phyloP scores from a whole-genome alignment of 2,797 vertebrate genomes.

The Miichthys miiuy region DNA sequence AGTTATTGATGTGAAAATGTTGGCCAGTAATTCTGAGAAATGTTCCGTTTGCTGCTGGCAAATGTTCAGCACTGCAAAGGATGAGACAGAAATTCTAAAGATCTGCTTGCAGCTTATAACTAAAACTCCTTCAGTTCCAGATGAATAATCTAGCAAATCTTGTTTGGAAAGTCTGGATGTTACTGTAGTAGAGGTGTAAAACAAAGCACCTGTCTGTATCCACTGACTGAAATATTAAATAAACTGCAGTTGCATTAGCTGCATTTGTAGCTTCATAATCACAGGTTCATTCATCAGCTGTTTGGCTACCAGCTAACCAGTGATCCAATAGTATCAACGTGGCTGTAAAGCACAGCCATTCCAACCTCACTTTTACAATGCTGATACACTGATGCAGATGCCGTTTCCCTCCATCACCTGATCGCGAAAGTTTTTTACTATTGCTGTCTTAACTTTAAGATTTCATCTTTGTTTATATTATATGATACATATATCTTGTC shows the following conservation, averaged over 20 bases:
- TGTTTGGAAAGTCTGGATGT: conserved; percentile 14
- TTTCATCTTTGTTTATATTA: not conserved
- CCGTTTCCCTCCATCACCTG: not conserved
- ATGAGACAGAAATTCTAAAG: conserved; percentile 24
- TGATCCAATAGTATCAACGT: not conserved
- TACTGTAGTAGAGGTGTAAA: not conserved
- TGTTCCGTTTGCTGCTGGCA: conserved; percentile 29
- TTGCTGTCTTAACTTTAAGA: too few species aligned
- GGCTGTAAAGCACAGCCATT: not conserved
- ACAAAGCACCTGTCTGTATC: conserved; percentile 17
- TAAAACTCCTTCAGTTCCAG: conserved; percentile 11
- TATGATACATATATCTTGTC: too few species aligned
- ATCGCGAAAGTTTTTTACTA: not conserved
- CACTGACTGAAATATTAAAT: conserved; percentile 10
- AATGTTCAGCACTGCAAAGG: conserved; percentile 34
- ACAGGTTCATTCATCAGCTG: conserved; percentile 9
- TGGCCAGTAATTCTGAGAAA: conserved; percentile 21
- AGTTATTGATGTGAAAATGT: conserved; percentile 50
- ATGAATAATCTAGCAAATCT: conserved; percentile 28
- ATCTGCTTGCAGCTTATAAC: not conserved
- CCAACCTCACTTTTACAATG: not conserved
- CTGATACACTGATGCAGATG: not conserved
- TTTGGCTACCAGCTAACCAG: conserved; percentile 9
- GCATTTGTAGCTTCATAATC: conserved; percentile 23
- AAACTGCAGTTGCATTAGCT: not conserved